A percentile compares a stretch with the other conserved stretches of the same genome.
Evolutionary conservation across 2,797 vertebrate species (phyloP).

Genomic region (Chelidonichthys spinosus): DNA sequence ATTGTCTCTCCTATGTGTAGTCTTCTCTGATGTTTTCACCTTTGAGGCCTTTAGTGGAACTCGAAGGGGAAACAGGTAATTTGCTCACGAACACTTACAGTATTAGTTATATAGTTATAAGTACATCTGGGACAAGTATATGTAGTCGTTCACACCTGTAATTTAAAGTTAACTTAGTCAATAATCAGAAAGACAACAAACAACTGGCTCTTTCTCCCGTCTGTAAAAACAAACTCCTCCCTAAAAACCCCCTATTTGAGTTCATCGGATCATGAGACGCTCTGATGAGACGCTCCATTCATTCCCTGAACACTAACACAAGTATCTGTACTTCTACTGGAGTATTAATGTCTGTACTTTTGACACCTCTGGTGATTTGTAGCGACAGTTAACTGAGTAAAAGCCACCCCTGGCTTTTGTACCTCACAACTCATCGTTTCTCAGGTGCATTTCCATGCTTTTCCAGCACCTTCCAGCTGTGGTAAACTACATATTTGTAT

Average conservation of each 20-base stretch:
- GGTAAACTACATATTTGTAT: no score
- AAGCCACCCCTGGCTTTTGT: background rate
- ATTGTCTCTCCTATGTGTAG: no score
- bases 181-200: background rate
- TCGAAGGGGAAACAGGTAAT: background rate
- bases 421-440: no score
- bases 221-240: background rate
- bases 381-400: background rate
- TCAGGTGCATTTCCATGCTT: no score
- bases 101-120: background rate
- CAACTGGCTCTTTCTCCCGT: background rate
- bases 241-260: constrained; percentile 34
- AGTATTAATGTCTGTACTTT: no score
- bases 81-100: background rate
- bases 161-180: background rate
- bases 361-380: background rate
- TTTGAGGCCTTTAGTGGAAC: background rate
- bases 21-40: no score
- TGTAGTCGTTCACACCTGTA: background rate
- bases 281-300: background rate
- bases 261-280: constrained; percentile 34
- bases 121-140: background rate
- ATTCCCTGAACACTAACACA: background rate
- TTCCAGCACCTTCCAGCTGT: no score
- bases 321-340: no score